Conservation (phyloP, 2,113 vertebrate species). For the Oriolus oriolus region DNA sequence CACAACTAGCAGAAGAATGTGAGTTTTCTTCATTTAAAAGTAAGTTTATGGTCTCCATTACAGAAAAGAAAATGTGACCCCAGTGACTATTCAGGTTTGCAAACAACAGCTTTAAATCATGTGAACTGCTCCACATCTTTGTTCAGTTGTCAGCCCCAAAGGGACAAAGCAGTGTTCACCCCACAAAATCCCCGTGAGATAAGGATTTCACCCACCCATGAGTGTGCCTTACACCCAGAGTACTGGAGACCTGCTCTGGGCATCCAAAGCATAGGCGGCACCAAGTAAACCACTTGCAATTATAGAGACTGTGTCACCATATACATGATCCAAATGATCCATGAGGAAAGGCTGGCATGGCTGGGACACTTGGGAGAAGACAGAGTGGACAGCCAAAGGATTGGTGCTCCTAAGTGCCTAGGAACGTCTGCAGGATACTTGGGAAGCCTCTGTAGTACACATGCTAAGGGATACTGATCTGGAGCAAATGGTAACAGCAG, state of each 20-base stretch:
- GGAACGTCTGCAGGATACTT: background rate
- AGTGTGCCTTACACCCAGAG: background rate
- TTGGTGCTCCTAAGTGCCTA: too few relatives aligned
- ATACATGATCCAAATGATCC: background rate
- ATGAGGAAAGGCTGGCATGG: background rate
- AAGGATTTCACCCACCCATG: background rate
- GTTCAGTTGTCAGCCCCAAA: background rate
- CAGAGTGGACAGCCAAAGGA: background rate
- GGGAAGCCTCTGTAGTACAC: background rate
- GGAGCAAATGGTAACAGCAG: background rate
- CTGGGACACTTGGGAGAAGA: background rate
- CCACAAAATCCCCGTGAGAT: background rate
- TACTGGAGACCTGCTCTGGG: background rate
- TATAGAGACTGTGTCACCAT: background rate
- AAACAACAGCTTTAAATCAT: background rate
- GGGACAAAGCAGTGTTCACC: background rate
- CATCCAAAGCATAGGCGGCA: background rate
- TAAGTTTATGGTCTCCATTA: background rate
- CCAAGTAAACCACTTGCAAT: background rate
- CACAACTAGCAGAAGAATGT: background rate
- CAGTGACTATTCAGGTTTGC: background rate
- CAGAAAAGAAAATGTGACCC: background rate
- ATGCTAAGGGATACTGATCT: background rate
- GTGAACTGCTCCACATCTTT: accelerated
- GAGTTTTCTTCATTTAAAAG: background rate